These are phyloP conservation scores for Fragum sueziense DNA, from an alignment of 2,888 invertebrate species.

Conservation along the genomic window DNA sequence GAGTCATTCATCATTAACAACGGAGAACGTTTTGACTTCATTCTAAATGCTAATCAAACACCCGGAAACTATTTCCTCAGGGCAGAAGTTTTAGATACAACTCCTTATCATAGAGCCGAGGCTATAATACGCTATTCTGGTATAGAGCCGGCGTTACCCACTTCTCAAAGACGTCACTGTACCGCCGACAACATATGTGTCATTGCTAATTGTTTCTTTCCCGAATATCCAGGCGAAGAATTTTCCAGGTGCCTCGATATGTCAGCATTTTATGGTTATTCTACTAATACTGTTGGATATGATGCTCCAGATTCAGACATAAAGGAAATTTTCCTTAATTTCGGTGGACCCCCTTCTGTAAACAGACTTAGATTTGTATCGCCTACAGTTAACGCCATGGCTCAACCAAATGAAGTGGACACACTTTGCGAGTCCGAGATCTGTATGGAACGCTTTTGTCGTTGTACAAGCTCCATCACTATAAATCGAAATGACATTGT, in stretches of 20 bases:
- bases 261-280: no score
- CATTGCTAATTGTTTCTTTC: neutral
- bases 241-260: constrained; percentile 31
- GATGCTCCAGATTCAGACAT: no score
- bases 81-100: neutral
- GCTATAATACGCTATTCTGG: neutral
- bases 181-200: neutral
- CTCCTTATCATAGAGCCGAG: neutral
- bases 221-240: neutral
- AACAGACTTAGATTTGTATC: no score
- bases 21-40: no score
- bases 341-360: neutral
- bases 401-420: no score
- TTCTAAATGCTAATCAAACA: no score
- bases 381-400: no score
- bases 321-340: neutral
- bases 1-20: constrained; percentile 17
- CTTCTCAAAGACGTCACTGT: neutral
- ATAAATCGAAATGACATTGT: neutral
- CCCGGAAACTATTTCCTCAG: constrained; percentile 1
- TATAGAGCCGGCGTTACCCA: neutral
- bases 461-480: neutral
- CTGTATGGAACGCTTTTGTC: neutral
- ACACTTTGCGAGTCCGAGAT: no score
- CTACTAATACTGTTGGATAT: no score